Base-by-base conservation (phyloP, 2,797 vertebrate species). In the Heterohyrax brucei region DNA sequence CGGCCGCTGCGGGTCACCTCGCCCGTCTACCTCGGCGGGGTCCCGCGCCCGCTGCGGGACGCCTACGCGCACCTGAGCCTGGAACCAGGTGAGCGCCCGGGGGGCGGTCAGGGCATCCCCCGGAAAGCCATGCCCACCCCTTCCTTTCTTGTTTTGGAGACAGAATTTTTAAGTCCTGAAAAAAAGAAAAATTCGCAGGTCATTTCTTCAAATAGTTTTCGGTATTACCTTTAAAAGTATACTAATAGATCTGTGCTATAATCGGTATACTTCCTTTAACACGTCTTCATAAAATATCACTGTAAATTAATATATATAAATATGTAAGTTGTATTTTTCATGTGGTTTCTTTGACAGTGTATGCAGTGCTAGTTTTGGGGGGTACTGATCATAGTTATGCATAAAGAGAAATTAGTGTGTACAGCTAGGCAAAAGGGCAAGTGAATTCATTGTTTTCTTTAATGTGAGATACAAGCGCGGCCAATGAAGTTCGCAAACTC, bases 21-120 rank as follows among this genome's bases (percentile, higher is more conserved):
- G 1, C 98, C 99, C 0, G 62, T 99, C 64, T 99, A 99, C 0
- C 0, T 99, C 79, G 99, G 99, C 59, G 99, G 99, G 4, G 97
- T 99, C 68, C 99, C 99, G 53, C 56, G n/a, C 2, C 97, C 98
- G 24, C 97, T 99, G 50, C 98, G 98, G 66, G 98, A 95, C 56
- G 97, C 98, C 66, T 98, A 98, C 62, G 95, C 97, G 95, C 97
- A 98, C 5, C 96, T 98, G 97, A 98, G 98, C 86, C 98, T 99
- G 95, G 98, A 98, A 89, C 99, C 99, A 90, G 99, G 99, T 99
- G 97, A 99, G 97, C 39, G 39, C n/a, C n/a, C n/a, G n/a, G n/a
- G n/a, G n/a, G n/a, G n/a, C n/a, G n/a, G n/a, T n/a, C n/a, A n/a
- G n/a, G n/a, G n/a, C n/a, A n/a, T 62, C 19, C 1, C 61, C 18